Conservation (phyloP, 2,888 invertebrate species). For the Myathropa florea region DNA sequence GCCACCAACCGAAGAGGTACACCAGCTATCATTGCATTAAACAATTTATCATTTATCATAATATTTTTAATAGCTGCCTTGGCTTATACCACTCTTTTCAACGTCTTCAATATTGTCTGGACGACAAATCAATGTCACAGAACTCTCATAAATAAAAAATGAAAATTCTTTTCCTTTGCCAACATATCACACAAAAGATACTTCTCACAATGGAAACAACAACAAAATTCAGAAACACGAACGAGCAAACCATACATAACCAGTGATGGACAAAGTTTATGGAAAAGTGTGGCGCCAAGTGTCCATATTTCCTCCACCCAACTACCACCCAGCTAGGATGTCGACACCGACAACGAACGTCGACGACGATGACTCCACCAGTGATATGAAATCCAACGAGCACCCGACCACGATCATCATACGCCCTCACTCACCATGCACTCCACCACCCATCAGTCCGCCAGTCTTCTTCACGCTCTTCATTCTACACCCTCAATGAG, state of each 20-base stretch:
- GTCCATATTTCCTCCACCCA: slow-evolving; percentile 70
- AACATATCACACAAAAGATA: slow-evolving; percentile 52
- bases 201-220: slow-evolving; percentile 29
- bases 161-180: slow-evolving; percentile 52
- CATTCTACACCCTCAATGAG: slow-evolving; percentile 68
- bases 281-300: slow-evolving; percentile 71
- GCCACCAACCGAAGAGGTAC: background rate
- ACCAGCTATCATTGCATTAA: background rate
- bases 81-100: slow-evolving; percentile 17
- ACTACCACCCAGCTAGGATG: slow-evolving; percentile 68
- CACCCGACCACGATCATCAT: slow-evolving; percentile 46
- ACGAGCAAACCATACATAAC: slow-evolving; percentile 58
- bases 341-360: slow-evolving; percentile 43
- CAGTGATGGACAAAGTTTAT: slow-evolving; percentile 70
- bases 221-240: slow-evolving; percentile 23
- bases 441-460: slow-evolving; percentile 14
- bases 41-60: background rate
- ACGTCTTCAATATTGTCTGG: slow-evolving; percentile 53
- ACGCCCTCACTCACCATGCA: slow-evolving; percentile 3
- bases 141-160: slow-evolving; percentile 55
- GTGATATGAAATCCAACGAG: slow-evolving; percentile 49
- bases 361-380: slow-evolving; percentile 51
- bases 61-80: slow-evolving; percentile 18
- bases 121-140: slow-evolving; percentile 66
- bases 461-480: slow-evolving; percentile 42